phyloP scores from a whole-genome alignment of 2,888 invertebrate genomes.

The Eudemis profundana region DNA sequence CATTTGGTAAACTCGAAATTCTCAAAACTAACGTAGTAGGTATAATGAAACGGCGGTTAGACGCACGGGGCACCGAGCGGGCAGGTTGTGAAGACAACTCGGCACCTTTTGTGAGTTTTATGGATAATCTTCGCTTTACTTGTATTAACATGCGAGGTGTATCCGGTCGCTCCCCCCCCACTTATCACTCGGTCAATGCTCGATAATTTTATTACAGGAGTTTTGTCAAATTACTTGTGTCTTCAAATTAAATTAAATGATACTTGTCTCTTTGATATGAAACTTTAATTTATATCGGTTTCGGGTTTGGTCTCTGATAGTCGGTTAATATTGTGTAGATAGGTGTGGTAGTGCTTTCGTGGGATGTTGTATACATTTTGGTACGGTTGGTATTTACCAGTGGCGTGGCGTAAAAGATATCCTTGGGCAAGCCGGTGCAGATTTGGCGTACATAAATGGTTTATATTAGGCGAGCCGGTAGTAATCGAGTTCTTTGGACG shows the following conservation, averaged over 20 bases:
- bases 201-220: constrained; percentile 84
- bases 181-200: constrained; percentile 79
- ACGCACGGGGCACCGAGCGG: constrained; percentile 53
- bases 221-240: constrained; percentile 82
- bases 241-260: constrained; percentile 83
- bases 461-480: too few relatives aligned
- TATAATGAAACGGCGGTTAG: constrained; percentile 49
- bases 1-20: too few relatives aligned
- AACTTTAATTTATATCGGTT: constrained; percentile 56
- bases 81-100: constrained; percentile 73
- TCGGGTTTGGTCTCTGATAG: constrained; percentile 26
- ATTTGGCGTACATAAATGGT: too few relatives aligned
- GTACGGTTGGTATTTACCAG: too few relatives aligned
- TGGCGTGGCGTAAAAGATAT: too few relatives aligned
- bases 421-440: too few relatives aligned
- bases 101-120: constrained; percentile 83
- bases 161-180: constrained; percentile 71
- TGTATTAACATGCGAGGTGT: constrained; percentile 78
- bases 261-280: constrained; percentile 76
- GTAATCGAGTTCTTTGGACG: too few relatives aligned
- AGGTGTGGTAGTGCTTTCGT: neutral
- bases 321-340: constrained; percentile 13
- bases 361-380: neutral
- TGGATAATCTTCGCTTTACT: constrained; percentile 80
- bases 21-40: too few relatives aligned